Conservation (phyloP, 2,797 vertebrate species). For the Ctenosaura bakeri region DNA sequence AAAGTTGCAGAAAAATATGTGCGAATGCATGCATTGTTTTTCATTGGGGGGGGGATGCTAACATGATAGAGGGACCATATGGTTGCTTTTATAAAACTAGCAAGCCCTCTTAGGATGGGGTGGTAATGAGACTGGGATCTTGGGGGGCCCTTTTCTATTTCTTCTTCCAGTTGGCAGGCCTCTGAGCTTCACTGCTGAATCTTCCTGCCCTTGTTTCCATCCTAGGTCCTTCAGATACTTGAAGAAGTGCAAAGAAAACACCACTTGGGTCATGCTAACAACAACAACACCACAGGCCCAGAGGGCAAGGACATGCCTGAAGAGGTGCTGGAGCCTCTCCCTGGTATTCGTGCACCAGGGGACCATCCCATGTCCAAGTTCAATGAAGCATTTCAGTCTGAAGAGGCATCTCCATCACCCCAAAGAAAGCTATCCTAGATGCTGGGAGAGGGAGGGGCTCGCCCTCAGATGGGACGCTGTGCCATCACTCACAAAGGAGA, state of each 20-base stretch:
- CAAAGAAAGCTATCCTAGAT: neutral
- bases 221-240: constrained; percentile 90
- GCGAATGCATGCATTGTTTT: no score
- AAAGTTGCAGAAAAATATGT: no score
- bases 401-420: constrained; percentile 19
- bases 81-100: no score
- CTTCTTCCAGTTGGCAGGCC: no score
- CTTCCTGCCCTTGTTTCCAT: neutral
- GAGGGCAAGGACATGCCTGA: neutral
- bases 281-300: fast-evolving
- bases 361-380: fast-evolving
- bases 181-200: no score
- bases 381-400: fast-evolving
- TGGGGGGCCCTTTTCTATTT: no score
- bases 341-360: fast-evolving
- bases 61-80: no score
- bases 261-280: neutral
- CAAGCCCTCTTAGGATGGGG: no score
- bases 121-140: no score
- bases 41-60: no score
- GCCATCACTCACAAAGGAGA: neutral
- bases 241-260: constrained; percentile 85
- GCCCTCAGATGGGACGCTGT: neutral
- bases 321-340: fast-evolving
- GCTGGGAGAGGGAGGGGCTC: fast-evolving